Conservation (phyloP, 2,888 invertebrate species). For the Drosophila dives region DNA sequence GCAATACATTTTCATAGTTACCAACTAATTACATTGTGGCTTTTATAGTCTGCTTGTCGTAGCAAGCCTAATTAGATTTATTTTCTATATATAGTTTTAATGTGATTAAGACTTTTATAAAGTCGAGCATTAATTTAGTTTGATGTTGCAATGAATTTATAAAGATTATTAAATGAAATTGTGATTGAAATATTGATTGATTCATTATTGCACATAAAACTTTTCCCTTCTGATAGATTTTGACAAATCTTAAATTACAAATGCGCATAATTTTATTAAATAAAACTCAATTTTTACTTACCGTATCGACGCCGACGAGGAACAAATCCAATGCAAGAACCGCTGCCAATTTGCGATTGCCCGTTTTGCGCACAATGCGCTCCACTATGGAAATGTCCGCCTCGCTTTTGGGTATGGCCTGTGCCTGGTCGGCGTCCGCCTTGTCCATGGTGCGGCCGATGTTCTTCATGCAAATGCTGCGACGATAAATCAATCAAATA, state of each 20-base stretch:
- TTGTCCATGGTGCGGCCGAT: slow-evolving; percentile 86
- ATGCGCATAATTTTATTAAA: not conserved
- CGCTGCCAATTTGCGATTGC: slow-evolving; percentile 88
- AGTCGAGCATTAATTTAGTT: not conserved
- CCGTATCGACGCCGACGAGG: slow-evolving; percentile 92
- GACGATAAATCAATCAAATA: slow-evolving; percentile 32
- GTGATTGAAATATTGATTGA: not conserved
- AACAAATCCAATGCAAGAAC: slow-evolving; percentile 91
- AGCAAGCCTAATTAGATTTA: slow-evolving; percentile 6
- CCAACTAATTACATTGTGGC: slow-evolving; percentile 29
- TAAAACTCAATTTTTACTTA: slow-evolving; percentile 68
- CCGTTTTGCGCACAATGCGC: slow-evolving; percentile 86
- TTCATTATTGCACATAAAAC: not conserved
- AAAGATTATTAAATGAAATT: not conserved
- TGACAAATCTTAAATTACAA: not conserved
- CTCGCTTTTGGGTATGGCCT: slow-evolving; percentile 76
- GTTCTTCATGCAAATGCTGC: slow-evolving; percentile 87
- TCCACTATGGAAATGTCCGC: slow-evolving; percentile 87
- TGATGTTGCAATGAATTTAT: not conserved
- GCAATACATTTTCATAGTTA: slow-evolving; percentile 3
- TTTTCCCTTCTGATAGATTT: not conserved
- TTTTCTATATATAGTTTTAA: slow-evolving; percentile 11
- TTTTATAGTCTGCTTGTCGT: slow-evolving; percentile 6
- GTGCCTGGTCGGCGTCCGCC: slow-evolving; percentile 78
- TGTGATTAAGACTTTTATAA: not conserved